Base-by-base conservation (phyloP, 2,888 invertebrate species). In the Dicyrtoma fusca region DNA sequence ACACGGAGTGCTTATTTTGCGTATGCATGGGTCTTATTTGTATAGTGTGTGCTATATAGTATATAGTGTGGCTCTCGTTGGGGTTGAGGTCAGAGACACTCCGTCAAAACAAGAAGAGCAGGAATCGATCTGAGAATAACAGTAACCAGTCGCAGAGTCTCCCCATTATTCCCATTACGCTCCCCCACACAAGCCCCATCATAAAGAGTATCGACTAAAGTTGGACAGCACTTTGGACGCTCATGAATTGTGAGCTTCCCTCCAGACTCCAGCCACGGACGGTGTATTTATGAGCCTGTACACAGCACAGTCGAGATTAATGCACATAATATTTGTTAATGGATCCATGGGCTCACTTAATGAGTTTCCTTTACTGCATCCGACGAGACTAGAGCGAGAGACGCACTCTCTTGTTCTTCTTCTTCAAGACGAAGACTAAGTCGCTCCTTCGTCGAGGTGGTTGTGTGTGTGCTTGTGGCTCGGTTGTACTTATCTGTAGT, bases 1-100 rank as follows among this genome's bases (percentile, higher is more conserved):
- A 49, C 14, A 49, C 14, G 4, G 34, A 17, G 49, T 6, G 49
- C 17, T 49, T n/a, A 49, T 17, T 6, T 4, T n/a, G 17, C 5
- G 14, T 49, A 14, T 49, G 19, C 19, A 53, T 11, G 42, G 61
- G 61, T 17, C n/a, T n/a, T n/a, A n/a, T n/a, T n/a, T n/a, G n/a
- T n/a, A n/a, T n/a, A n/a, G n/a, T n/a, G n/a, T n/a, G n/a, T n/a
- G n/a, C n/a, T n/a, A n/a, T n/a, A n/a, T n/a, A n/a, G n/a, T n/a
- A n/a, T n/a, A n/a, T n/a, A n/a, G n/a, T n/a, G n/a, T n/a, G n/a
- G n/a, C n/a, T n/a, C n/a, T n/a, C 8, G 34, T 17, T 21, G 68
- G 26, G 57, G 68, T 57, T 57, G 68, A 68, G 68, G 59, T 68
- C 68, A 68, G 55, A 68, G 55, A 68, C 68, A 68, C 34, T 34